A percentile compares a stretch with the other conserved stretches of the same genome.
Conservation (phyloP, 2,113 vertebrate species). For the Eulacestoma nigropectus region DNA sequence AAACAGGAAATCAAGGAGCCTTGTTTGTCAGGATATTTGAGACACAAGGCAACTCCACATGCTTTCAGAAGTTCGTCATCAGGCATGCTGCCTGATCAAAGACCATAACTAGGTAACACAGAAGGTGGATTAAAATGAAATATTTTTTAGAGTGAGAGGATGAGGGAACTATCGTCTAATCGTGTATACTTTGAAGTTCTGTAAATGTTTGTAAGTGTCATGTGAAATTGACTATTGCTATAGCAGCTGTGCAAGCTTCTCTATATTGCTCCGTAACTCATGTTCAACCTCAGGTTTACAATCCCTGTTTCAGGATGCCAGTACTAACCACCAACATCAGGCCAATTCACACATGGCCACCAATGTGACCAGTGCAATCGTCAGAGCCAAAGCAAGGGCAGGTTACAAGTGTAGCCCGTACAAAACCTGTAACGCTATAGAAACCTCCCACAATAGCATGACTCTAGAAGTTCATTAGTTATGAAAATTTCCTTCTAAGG, state of each 20-base stretch:
- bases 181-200: background rate
- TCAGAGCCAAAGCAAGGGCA: background rate
- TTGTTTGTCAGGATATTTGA: background rate
- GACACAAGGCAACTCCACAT: background rate
- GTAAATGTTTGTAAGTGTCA: background rate
- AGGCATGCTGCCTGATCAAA: background rate
- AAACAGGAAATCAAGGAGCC: background rate
- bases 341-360: background rate
- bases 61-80: background rate
- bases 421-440: accelerated
- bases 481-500: background rate
- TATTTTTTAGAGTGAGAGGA: background rate
- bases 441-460: accelerated
- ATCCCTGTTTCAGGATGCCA: background rate
- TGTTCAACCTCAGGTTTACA: background rate
- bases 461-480: background rate
- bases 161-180: background rate
- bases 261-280: background rate
- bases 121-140: background rate
- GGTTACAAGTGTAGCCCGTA: background rate
- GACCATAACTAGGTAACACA: background rate
- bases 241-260: background rate
- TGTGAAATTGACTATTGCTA: background rate
- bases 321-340: background rate
- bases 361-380: background rate